These are phyloP conservation scores for Cephus runcator DNA, from an alignment of 2,888 invertebrate species.

Conservation along the genomic window DNA sequence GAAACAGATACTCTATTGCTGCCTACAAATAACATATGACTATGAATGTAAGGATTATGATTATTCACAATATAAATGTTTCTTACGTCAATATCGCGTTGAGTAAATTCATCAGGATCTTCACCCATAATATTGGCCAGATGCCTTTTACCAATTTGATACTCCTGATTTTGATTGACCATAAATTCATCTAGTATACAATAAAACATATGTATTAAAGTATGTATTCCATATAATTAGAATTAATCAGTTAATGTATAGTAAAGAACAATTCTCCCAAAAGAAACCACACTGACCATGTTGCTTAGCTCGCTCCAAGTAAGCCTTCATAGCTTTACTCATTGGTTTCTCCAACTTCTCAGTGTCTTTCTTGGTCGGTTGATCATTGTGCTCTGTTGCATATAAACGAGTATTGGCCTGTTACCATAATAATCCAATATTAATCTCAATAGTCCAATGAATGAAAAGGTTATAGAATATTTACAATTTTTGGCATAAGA, in stretches of 20 bases:
- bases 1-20: constrained; percentile 94
- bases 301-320: constrained; percentile 82
- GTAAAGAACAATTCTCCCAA: neutral
- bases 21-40: constrained; percentile 68
- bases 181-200: constrained; percentile 78
- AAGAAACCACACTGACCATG: constrained; percentile 68
- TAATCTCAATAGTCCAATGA: neutral
- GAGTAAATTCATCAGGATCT: constrained; percentile 88
- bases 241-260: neutral
- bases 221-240: neutral
- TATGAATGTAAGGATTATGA: neutral
- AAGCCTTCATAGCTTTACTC: constrained; percentile 91
- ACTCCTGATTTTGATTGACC: constrained; percentile 81
- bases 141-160: constrained; percentile 92
- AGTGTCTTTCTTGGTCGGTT: constrained; percentile 52
- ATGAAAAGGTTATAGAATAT: neutral
- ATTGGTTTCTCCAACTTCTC: constrained; percentile 71
- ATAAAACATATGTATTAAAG: constrained; percentile 5
- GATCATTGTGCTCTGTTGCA: neutral
- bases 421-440: neutral
- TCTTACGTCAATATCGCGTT: constrained; percentile 85
- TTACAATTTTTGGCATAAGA: neutral
- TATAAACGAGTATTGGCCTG: neutral
- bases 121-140: constrained; percentile 99
- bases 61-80: neutral